A percentile compares a stretch with the other conserved stretches of the same genome.
Conservation (phyloP, 2,797 vertebrate genomes). For the Babyrousa celebensis region DNA sequence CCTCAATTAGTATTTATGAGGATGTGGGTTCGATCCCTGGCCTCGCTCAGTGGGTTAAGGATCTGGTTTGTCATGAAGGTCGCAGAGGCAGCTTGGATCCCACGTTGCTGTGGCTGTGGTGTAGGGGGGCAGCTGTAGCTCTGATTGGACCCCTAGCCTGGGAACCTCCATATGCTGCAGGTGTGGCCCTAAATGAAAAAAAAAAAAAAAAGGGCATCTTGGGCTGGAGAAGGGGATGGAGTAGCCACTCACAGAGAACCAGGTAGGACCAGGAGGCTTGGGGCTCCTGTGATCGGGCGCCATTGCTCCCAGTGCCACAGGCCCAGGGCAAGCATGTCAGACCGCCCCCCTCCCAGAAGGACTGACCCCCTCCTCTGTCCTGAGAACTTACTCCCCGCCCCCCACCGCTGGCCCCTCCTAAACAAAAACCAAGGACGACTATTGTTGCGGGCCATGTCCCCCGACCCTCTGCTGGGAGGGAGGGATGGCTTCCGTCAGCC, state of each 20-base stretch:
- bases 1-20: no score
- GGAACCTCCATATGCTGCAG: no score
- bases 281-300: background rate
- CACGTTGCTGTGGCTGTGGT: no score
- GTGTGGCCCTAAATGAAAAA: no score
- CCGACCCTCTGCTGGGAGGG: background rate
- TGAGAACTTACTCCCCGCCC: background rate
- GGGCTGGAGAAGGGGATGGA: background rate
- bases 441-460: rapidly evolving
- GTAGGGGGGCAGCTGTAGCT: no score
- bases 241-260: background rate
- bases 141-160: no score
- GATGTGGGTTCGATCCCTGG: no score
- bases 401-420: rapidly evolving
- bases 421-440: background rate
- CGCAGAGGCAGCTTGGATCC: no score
- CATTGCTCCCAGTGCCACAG: background rate
- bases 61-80: no score
- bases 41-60: no score
- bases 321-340: background rate
- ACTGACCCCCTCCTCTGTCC: background rate
- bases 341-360: background rate
- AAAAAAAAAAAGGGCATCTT: background rate
- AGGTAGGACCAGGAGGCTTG: background rate
- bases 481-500: background rate